Evolutionary conservation across 2,888 invertebrate species (phyloP).

Genomic region (Odontocolon sp.): DNA sequence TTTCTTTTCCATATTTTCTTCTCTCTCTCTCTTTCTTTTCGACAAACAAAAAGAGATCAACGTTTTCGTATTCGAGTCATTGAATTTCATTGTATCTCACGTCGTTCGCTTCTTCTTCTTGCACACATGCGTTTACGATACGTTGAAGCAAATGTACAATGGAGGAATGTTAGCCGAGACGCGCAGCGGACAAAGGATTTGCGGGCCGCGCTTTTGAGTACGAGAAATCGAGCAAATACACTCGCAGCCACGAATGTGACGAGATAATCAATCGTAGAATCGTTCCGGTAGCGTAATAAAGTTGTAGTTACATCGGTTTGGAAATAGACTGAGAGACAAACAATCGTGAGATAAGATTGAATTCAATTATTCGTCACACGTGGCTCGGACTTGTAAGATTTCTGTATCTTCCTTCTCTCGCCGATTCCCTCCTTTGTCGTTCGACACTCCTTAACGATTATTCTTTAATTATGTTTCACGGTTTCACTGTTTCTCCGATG

Average conservation of each 20-base stretch:
- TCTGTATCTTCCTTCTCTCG: slow-evolving; percentile 4
- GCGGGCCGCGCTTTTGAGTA: slow-evolving; percentile 29
- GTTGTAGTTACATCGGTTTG: slow-evolving; percentile 4
- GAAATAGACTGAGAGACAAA: slow-evolving; percentile 2
- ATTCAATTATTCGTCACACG: slow-evolving; percentile 23
- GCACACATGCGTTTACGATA: slow-evolving; percentile 35
- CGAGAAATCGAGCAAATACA: slow-evolving; percentile 32
- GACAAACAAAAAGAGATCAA: slow-evolving; percentile 26
- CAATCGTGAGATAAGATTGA: slow-evolving; percentile 20
- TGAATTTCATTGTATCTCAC: slow-evolving; percentile 19
- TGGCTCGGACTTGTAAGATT: slow-evolving; percentile 9
- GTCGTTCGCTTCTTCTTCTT: slow-evolving; percentile 18
- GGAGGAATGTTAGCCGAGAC: slow-evolving; percentile 54
- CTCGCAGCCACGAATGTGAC: slow-evolving; percentile 18
- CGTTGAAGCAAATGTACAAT: slow-evolving; percentile 56
- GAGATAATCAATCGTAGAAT: slow-evolving; percentile 44
- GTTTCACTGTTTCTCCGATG: slow-evolving; percentile 64
- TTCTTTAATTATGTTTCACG: slow-evolving; percentile 67
- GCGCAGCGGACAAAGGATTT: slow-evolving; percentile 39
- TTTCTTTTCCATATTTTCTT: background rate
- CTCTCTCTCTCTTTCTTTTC: slow-evolving; percentile 7
- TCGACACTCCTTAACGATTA: slow-evolving; percentile 52
- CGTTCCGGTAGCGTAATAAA: slow-evolving; percentile 9
- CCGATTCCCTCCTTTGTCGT: slow-evolving; percentile 6
- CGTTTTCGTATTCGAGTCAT: background rate